Evolutionary conservation across 2,797 vertebrate species (phyloP).

Genomic region (Emys orbicularis): DNA sequence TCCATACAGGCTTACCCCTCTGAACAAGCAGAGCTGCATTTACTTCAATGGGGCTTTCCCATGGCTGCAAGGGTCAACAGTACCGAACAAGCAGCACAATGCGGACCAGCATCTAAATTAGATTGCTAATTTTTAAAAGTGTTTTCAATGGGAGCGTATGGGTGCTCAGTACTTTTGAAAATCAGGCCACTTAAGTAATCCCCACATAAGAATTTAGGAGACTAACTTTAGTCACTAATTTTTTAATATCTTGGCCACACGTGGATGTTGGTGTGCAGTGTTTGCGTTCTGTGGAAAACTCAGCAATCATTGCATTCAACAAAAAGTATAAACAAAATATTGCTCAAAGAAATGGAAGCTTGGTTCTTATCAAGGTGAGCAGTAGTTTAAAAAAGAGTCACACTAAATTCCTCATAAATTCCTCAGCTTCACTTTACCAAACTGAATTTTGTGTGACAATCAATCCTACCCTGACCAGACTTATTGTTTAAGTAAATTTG

Average conservation of each 20-base stretch:
- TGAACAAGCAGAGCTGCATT: neutral
- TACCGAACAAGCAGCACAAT: neutral
- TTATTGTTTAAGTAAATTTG: conserved; percentile 83
- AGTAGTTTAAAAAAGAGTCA: conserved; percentile 68
- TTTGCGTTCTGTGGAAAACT: neutral
- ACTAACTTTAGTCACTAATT: neutral
- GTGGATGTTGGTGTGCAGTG: neutral
- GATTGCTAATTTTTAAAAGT: neutral
- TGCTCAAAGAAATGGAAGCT: neutral
- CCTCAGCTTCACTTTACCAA: conserved; percentile 54
- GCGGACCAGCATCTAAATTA: neutral
- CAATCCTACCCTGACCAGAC: conserved; percentile 72
- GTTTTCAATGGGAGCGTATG: neutral
- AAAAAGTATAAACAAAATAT: conserved; percentile 24
- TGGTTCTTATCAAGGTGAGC: conserved; percentile 37
- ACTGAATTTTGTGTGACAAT: conserved; percentile 72
- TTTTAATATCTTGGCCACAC: neutral
- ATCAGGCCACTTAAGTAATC: neutral
- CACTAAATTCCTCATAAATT: conserved; percentile 52
- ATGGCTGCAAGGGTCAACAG: neutral
- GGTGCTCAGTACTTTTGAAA: neutral
- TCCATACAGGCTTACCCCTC: neutral
- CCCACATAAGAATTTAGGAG: neutral
- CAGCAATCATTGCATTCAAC: neutral
- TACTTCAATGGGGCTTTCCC: neutral